Base-by-base conservation (phyloP, 2,888 invertebrate species). In the Lordiphosa fenestrarum region DNA sequence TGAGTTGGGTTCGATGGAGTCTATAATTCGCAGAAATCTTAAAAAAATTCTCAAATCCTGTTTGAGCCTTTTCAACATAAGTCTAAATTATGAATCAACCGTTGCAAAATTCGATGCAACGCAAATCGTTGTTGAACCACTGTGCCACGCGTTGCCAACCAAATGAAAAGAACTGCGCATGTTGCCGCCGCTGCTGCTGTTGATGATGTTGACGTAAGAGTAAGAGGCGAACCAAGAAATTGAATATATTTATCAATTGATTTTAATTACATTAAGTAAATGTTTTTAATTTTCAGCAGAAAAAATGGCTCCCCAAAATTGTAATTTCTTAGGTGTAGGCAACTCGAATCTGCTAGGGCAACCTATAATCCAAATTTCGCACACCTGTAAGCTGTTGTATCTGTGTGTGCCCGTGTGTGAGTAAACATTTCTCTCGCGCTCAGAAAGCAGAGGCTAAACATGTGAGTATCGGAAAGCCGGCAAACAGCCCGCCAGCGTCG, bases 91-190 rank as follows among this genome's bases (percentile, higher is more conserved):
- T 25, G 7, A 1, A 25, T 25, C 2, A 7, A 7, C 2, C 6
- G 7, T 7, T 3, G 6, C 7, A 25, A 7, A 25, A 25, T 25
- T 25, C 2, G 0, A 25, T 25, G 3, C 25, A 2, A 7, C 2
- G 2, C 25, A 7, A 7, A 25, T 6, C 2, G 25, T 7, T 7
- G 1, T 25, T 25, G 6, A 7, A 25, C 7, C 25, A 25, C 25
- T 7, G 25, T 25, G 25, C 25, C 21, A 15, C 56, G 75, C 69
- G 78, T 70, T 78, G 75, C 75, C 75, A 75, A 74, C 75, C 30
- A 15, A 42, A 39, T 25, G 6, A 3, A 49, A 30, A 37, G 25
- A 19, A 39, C 7, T 44, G 12, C 44, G 46, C 38, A 35, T 30
- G 46, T 40, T 44, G 53, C 35, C 47, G 37, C 21, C 33, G 44